Evolutionary conservation across 2,113 vertebrate genomes (phyloP), one percentile per base, ranked within the genome.

Genomic region (Aythya baeri): DNA sequence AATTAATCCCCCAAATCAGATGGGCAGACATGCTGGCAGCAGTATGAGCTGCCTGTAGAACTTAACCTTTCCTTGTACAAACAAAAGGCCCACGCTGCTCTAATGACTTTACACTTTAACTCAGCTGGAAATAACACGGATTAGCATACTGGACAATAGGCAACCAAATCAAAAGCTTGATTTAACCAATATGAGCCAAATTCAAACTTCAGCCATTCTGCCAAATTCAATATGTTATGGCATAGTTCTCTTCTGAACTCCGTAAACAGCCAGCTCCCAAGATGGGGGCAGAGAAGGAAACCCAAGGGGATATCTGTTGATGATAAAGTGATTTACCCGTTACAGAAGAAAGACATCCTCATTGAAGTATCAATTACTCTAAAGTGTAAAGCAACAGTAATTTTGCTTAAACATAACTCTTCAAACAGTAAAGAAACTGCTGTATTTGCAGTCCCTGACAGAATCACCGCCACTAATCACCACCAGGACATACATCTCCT

Each of bases 31-130:
- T 81, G 73, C 59, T 84, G 93, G 95, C 94, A 96, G 91, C 87
- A 67, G 70, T 23, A 59, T 41, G 73, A 87, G 84, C 94, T 83
- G 89, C 72, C 87, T 85, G 49, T 54, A 65, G 72, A 74, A 84
- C 9, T 95, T 82, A 94, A 96, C 95, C 92, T 89, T 72, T 77
- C 44, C 84, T 87, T 65, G 49, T 65, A 88, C 62, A 88, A 96
- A 94, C 90, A 93, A 91, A 94, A 90, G 88, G 83, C 86, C 91
- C 81, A 95, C 0, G 17, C 77, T 91, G 94, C 77, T 96, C 62
- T 70, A 92, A 91, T 41, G 85, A 97, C 97, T 96, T 95, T 89
- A 91, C 90, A 76, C 82, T 92, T 96, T 67, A 91, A 38, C 84
- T 96, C 91, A 91, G 92, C 86, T 88, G 86, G 94, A 91, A 94